Evolutionary conservation across 2,113 vertebrate species (phyloP), one percentile per base, ranked within the genome.

Genomic region (Peromyscus leucopus): DNA sequence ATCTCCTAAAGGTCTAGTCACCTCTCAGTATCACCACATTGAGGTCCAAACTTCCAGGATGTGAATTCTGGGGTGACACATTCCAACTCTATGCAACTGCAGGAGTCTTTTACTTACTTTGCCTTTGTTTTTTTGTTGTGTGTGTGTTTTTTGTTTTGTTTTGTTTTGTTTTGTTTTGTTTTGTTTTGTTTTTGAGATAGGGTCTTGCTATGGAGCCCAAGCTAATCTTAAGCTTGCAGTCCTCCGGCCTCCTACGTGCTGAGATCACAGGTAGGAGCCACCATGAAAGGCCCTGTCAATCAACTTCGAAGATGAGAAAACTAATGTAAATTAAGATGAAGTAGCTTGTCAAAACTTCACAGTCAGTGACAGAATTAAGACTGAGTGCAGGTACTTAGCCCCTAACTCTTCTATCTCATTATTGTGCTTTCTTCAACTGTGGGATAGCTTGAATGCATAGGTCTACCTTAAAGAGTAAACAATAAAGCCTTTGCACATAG

Each of bases 291-390:
- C 16, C 55, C n/a, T 91, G 21, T 17, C 82, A 8, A 75, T 80
- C 22, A 7, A 80, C 21, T 78, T 84, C 61, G 76, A 94, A 88
- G n/a, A 93, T 74, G 28, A 89, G 31, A 94, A 92, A 93, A 61
- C 6, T 83, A 24, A 65, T 57, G 1, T 72, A 65, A 28, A 79
- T 42, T 87, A 57, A 94, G 39, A 88, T 75, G 21, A 96, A 88
- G 63, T 48, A 59, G 26, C 16, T 93, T 10, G 46, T 79, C 42
- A 96, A 96, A 94, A 63, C 51, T 65, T 48, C 65, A 91, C 8
- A 80, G 86, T 24, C 46, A 82, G 21, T 86, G 8, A 94, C 21
- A 93, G 17, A 96, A 89, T 26, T 48, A 80, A 67, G 19, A 86
- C 79, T 95, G 15, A 42, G 72, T 28, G 36, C 24, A 59, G 36